A percentile compares a stretch with the other conserved stretches of the same genome.
phyloP scores from a whole-genome alignment of 2,797 vertebrate genomes.

The Sebastes matsubarae region DNA sequence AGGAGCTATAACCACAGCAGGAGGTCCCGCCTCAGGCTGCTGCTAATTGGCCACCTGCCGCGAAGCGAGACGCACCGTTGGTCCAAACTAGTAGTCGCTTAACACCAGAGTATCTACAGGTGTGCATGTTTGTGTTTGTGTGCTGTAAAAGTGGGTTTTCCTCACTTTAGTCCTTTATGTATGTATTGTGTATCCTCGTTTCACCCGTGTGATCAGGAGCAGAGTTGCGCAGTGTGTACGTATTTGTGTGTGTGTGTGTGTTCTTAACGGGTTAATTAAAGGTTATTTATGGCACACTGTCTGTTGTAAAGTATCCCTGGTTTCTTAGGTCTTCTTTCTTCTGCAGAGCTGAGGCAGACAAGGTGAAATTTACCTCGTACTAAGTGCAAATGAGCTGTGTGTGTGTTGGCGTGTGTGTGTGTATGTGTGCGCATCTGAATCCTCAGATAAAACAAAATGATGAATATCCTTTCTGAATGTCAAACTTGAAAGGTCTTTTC shows the following conservation, averaged over 20 bases:
- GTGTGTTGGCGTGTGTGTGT: background rate
- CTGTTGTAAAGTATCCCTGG: background rate
- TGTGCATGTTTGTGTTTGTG: slow-evolving; percentile 21
- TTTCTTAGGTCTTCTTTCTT: background rate
- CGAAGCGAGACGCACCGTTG: slow-evolving; percentile 24
- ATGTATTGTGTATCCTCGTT: slow-evolving; percentile 1
- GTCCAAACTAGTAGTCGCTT: slow-evolving; percentile 53
- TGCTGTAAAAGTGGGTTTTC: background rate
- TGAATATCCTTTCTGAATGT: background rate
- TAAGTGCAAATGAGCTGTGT: background rate
- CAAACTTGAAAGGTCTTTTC: slow-evolving; percentile 1
- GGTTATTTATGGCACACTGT: background rate
- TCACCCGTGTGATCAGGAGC: background rate
- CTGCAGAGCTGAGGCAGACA: background rate
- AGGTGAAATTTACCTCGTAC: background rate
- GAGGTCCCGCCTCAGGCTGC: slow-evolving; percentile 66
- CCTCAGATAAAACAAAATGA: background rate
- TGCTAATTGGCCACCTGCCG: slow-evolving; percentile 76
- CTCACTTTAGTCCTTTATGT: background rate
- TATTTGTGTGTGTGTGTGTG: background rate
- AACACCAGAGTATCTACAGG: slow-evolving; percentile 58
- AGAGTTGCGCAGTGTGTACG: background rate
- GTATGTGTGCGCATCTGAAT: background rate
- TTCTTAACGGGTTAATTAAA: slow-evolving; percentile 14
- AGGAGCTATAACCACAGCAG: slow-evolving; percentile 69